These are phyloP conservation scores for Pollenia amentaria DNA, from an alignment of 2,888 invertebrate genomes.

Conservation along the genomic window DNA sequence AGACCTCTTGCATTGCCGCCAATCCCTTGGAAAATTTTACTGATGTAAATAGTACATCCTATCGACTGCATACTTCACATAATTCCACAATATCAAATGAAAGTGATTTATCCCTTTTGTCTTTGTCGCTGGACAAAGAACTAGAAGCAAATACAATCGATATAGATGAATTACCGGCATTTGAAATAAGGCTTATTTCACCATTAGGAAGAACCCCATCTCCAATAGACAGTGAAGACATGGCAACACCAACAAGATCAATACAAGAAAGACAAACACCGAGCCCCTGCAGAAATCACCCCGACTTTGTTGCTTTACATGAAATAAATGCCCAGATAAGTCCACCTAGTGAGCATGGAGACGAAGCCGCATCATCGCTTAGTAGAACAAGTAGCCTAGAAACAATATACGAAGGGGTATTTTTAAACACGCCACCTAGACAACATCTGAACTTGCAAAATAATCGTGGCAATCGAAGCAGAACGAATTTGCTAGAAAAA, in stretches of 20 bases:
- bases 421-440: conserved; percentile 82
- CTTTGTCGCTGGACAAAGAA: conserved; percentile 80
- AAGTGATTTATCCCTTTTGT: conserved; percentile 80
- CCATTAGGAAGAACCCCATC: conserved; percentile 82
- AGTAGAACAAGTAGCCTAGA: conserved; percentile 80
- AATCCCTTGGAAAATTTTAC: conserved; percentile 25
- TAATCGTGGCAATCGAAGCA: conserved; percentile 68
- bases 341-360: conserved; percentile 78
- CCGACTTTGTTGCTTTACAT: conserved; percentile 81
- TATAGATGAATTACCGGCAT: conserved; percentile 82
- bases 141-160: conserved; percentile 75
- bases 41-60: conserved; percentile 70
- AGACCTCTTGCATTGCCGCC: not conserved
- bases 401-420: conserved; percentile 84
- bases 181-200: conserved; percentile 82
- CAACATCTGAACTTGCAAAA: conserved; percentile 67
- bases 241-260: conserved; percentile 73
- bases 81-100: conserved; percentile 81
- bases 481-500: conserved; percentile 79
- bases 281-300: conserved; percentile 75
- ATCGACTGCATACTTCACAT: conserved; percentile 79
- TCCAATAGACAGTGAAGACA: conserved; percentile 79
- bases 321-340: conserved; percentile 83
- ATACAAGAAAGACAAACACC: conserved; percentile 58
- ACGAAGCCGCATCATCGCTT: conserved; percentile 64